phyloP scores from a whole-genome alignment of 2,113 vertebrate genomes.

The Podiceps cristatus region DNA sequence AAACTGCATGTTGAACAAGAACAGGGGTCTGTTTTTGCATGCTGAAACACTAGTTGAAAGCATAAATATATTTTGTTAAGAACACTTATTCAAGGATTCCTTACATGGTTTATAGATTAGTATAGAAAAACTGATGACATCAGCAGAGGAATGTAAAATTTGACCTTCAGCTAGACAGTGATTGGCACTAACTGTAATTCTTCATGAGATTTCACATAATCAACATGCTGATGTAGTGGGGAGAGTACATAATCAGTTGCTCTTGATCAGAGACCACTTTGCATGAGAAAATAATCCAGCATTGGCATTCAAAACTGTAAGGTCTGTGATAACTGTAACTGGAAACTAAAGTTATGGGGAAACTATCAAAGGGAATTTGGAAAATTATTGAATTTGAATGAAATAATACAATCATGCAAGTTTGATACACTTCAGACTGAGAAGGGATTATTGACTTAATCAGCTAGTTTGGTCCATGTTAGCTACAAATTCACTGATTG shows the following conservation, averaged over 20 bases:
- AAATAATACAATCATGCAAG: background rate
- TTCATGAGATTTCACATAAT: slow-evolving; percentile 69
- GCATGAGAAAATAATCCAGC: background rate
- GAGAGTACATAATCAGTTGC: slow-evolving; percentile 55
- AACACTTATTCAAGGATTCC: slow-evolving; percentile 42
- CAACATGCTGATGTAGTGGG: slow-evolving; percentile 42
- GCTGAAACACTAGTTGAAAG: background rate
- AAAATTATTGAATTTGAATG: background rate
- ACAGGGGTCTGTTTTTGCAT: background rate
- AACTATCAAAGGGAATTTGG: background rate
- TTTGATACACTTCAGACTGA: background rate
- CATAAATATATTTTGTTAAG: slow-evolving; percentile 19
- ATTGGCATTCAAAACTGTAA: background rate
- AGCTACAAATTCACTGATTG: background rate
- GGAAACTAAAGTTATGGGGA: background rate
- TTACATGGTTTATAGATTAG: slow-evolving; percentile 59
- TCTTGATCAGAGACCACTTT: slow-evolving; percentile 53
- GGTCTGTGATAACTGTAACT: background rate
- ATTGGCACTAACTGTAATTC: slow-evolving; percentile 74
- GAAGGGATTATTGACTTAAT: background rate
- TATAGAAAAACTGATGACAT: slow-evolving; percentile 14
- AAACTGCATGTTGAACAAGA: background rate
- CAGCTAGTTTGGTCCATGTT: background rate
- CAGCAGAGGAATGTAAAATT: slow-evolving; percentile 65
- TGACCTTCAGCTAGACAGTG: slow-evolving; percentile 74